phyloP scores from a whole-genome alignment of 2,113 vertebrate species.

The Ranitomeya variabilis region DNA sequence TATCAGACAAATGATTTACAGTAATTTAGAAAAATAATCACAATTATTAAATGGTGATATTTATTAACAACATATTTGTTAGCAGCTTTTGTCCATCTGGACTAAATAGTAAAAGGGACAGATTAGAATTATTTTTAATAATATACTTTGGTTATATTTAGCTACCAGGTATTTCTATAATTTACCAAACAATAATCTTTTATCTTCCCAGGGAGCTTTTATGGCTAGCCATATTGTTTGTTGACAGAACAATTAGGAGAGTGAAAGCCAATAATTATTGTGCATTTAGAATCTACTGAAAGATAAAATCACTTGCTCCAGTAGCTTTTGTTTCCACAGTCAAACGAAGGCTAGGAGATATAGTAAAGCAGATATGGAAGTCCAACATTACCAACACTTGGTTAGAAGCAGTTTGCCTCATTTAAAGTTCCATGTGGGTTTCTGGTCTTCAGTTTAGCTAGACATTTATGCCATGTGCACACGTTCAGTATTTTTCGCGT shows the following conservation, averaged over 20 bases:
- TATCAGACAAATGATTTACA: neutral
- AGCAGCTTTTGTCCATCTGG: neutral
- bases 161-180: neutral
- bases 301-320: neutral
- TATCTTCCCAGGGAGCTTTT: neutral
- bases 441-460: neutral
- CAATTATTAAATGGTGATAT: neutral
- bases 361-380: neutral
- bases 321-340: neutral
- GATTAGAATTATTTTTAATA: neutral
- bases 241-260: conserved; percentile 29
- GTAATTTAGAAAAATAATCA: neutral
- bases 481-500: too few relatives aligned
- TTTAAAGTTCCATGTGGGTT: neutral
- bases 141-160: conserved; percentile 22
- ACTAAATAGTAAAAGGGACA: neutral
- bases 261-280: conserved; percentile 26
- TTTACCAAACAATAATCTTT: neutral
- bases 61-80: neutral
- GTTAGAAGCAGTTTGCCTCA: neutral
- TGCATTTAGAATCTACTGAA: neutral
- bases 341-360: neutral
- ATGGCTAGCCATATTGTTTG: conserved; percentile 3
- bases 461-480: too few relatives aligned
- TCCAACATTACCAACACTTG: neutral